Percentiles rank a stretch among this genome's conserved stretches.
These are phyloP conservation scores for Apus apus DNA, from an alignment of 2,113 vertebrate genomes.

Conservation along the genomic window DNA sequence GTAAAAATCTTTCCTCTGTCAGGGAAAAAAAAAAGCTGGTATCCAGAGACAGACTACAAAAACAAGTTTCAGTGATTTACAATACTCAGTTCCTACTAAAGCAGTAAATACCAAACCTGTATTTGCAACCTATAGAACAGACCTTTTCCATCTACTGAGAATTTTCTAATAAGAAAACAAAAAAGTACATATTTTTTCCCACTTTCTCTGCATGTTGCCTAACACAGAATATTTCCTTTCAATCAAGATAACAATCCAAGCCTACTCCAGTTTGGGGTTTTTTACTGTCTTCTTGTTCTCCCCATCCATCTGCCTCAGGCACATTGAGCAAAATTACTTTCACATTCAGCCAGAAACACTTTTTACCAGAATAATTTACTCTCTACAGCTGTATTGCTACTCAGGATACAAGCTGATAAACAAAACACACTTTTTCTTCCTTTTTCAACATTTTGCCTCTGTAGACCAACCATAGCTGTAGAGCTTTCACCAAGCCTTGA, in stretches of 20 bases:
- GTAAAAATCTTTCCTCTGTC: not conserved
- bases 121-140: not conserved
- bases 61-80: not conserved
- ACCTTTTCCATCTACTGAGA: not conserved
- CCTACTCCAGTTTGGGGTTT: too few species aligned
- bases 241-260: not conserved
- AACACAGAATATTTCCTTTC: not conserved
- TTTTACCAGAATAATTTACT: not conserved
- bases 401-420: not conserved
- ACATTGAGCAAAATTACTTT: not conserved
- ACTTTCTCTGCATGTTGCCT: not conserved
- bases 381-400: not conserved
- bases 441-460: not conserved
- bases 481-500: accelerated
- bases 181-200: not conserved
- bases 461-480: not conserved
- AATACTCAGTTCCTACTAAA: not conserved
- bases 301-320: too few species aligned
- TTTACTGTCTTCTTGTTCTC: too few species aligned
- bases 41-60: not conserved
- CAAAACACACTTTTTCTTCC: not conserved
- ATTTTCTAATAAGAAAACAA: not conserved
- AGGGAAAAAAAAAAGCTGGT: not conserved
- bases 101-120: not conserved
- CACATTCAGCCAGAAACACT: not conserved